Evolutionary conservation across 2,113 vertebrate genomes (phyloP), one percentile per base, ranked within the genome.

Genomic region (Corythornis vintsioides): DNA sequence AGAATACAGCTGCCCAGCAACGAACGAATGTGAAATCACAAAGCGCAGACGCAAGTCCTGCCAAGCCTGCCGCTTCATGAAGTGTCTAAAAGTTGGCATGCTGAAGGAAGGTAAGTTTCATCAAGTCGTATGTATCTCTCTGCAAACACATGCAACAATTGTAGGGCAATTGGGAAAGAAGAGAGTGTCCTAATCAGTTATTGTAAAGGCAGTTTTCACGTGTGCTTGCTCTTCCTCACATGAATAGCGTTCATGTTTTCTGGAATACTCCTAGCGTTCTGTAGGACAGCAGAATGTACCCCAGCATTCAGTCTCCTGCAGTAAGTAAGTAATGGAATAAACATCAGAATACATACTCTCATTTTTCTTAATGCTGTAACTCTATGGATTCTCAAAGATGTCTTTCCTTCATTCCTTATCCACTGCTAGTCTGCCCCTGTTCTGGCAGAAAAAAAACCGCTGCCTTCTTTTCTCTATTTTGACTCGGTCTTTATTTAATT

Each of bases 11-110:
- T 99, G 99, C 97, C 99, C 99, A 25, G 99, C 99, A 96, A 99
- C 99, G 7, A 99, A 99, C 33, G 99, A 99, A 97, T 99, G 99
- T 93, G 99, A 99, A 97, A 99, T 99, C 98, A 99, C 99, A 86
- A 99, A 99, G 97, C 99, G 99, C 95, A 98, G 99, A 98, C 99
- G 99, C 97, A 99, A 99, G 97, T 99, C 99, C 57, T 99, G 99
- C 98, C 99, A 99, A 98, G 99, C 99, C 88, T 99, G 99, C 97
- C 99, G 99, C 97, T 99, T 99, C 98, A 99, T 99, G 99, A 99
- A 99, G 98, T 99, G 99, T 98, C 98, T 99, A 96, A 99, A 98
- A 97, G 99, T 99, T 90, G 99, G 99, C 95, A 99, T 99, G 99
- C 98, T 99, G 98, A 99, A 99, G 96, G 99, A 99, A 99, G 99